Evolutionary conservation across 2,888 invertebrate species (phyloP).

Genomic region (Drosophila conformis): DNA sequence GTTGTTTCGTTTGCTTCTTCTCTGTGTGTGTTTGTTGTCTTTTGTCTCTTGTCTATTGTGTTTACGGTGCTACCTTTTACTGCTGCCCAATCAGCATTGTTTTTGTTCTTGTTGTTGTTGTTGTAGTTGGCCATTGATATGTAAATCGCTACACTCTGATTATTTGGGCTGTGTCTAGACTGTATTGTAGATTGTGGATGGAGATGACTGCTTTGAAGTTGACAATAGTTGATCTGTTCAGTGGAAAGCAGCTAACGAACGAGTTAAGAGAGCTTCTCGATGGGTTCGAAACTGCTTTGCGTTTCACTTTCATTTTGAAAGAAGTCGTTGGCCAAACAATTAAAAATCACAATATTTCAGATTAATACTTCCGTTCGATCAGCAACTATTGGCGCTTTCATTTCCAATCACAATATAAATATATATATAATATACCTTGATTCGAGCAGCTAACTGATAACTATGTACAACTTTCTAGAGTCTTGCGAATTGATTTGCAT

Average conservation of each 20-base stretch:
- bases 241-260: slow-evolving; percentile 45
- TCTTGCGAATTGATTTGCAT: slow-evolving; percentile 66
- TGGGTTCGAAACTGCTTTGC: slow-evolving; percentile 19
- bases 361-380: slow-evolving; percentile 46
- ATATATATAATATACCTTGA: neutral
- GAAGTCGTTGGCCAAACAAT: slow-evolving; percentile 30
- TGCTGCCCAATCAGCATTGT: slow-evolving; percentile 55
- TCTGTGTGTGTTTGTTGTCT: slow-evolving; percentile 31
- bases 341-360: slow-evolving; percentile 30
- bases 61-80: neutral
- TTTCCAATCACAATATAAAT: slow-evolving; percentile 24
- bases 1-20: slow-evolving; percentile 17
- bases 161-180: slow-evolving; percentile 11
- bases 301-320: slow-evolving; percentile 48
- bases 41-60: slow-evolving; percentile 22
- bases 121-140: slow-evolving; percentile 52
- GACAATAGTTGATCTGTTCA: slow-evolving; percentile 12
- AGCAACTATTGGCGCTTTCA: slow-evolving; percentile 46
- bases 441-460: slow-evolving; percentile 1
- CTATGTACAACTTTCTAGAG: slow-evolving; percentile 47
- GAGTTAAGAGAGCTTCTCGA: slow-evolving; percentile 23
- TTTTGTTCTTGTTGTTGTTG: slow-evolving; percentile 11
- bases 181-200: neutral
- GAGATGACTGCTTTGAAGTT: neutral
- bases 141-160: slow-evolving; percentile 45